Conservation (phyloP, 1,140 invertebrate species). For the Conus betulinus region DNA sequence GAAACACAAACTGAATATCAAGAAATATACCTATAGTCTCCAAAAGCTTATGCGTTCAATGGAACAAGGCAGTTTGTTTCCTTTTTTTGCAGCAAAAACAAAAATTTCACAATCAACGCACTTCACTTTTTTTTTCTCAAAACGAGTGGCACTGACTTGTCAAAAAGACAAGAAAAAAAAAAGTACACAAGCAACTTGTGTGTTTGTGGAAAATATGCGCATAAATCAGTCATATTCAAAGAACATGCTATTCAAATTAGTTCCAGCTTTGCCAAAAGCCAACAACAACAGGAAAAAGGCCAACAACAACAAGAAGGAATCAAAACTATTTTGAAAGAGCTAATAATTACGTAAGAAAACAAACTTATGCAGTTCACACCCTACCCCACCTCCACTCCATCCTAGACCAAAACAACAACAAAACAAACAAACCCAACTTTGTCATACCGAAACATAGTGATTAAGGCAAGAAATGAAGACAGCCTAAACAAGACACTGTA, state of each 20-base stretch:
- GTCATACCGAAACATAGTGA: too few species aligned
- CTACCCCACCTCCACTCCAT: too few species aligned
- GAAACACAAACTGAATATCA: background rate
- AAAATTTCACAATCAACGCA: background rate
- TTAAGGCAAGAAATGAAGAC: too few species aligned
- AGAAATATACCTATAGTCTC: background rate
- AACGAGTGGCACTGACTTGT: background rate
- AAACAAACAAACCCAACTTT: too few species aligned
- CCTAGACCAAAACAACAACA: too few species aligned
- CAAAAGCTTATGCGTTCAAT: background rate
- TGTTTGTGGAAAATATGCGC: background rate
- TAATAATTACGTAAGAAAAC: too few species aligned
- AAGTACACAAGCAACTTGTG: background rate
- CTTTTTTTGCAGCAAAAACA: background rate
- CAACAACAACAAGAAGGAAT: too few species aligned
- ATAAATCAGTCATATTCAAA: background rate
- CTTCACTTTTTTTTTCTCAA: background rate
- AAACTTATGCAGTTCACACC: too few species aligned
- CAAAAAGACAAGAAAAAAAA: background rate
- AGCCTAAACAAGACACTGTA: too few species aligned
- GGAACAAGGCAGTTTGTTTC: background rate
- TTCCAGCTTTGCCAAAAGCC: too few species aligned
- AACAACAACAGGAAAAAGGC: too few species aligned
- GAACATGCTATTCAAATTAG: background rate
- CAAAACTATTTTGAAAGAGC: too few species aligned